Evolutionary conservation across 2,797 vertebrate genomes (phyloP), one percentile per base, ranked within the genome.

Genomic region (Alauda arvensis): DNA sequence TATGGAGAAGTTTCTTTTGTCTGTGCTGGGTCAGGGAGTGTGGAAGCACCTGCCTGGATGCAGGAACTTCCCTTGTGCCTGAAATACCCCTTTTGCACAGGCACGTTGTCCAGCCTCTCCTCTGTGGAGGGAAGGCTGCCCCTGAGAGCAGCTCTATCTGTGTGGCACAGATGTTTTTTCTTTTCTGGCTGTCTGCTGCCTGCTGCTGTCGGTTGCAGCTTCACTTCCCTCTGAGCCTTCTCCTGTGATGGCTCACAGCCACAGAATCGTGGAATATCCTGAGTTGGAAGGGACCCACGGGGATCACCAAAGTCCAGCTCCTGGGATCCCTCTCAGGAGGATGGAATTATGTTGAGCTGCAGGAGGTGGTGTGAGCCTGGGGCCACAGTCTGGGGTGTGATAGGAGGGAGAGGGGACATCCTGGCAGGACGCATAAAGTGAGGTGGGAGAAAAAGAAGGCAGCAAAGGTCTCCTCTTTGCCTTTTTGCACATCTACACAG

Each of bases 61-160:
- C 14, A 77, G 33, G 68, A 80, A 39, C 33, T 61, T 43, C 40
- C 18, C 29, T 51, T 4, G 1, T 15, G 33, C 16, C 63, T 66
- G 61, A 25, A 49, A 49, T 33, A 65, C 9, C 37, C 33, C 31
- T 3, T 11, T 28, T 4, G 1, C 8, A 29, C 1, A 9, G 28
- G 31, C 1, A 2, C 18, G 7, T 20, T 4, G 0, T 9, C 3
- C 31, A 29, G 51, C 31, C 37, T 69, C 28, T 63, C 3, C 0
- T 18, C 25, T 75, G 1, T 25, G 14, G 28, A n/a, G 29, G 12
- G 16, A 34, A 29, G 21, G n/a, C n/a, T 79, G 28, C 6, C 18
- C 7, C 57, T 18, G 18, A 56, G 39, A 92, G 12, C 29, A 81
- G 18, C 28, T 48, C 3, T 14, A 23, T 5, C 8, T 3, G 0